Evolutionary conservation across 2,888 invertebrate species (phyloP), one percentile per base, ranked within the genome.

Genomic region (Eudasyphora cyanicolor): DNA sequence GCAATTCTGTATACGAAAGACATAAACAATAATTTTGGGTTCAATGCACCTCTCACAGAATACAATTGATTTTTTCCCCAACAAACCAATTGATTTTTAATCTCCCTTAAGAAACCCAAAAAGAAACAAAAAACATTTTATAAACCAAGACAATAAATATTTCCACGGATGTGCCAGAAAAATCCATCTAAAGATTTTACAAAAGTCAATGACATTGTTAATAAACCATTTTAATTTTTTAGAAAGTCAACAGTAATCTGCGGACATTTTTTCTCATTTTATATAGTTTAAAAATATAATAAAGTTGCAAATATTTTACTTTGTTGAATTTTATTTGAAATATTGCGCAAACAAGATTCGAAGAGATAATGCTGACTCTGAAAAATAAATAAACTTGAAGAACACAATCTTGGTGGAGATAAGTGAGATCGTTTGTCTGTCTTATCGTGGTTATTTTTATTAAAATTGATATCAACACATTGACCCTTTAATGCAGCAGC

Each of bases 401-500:
- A 54, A 19, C 24, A 57, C 21, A 57, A n/a, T 5, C 27, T 27
- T 24, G 14, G 27, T n/a, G n/a, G 27, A 57, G 60, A 60, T 60
- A 60, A 60, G 57, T 10, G 60, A 29, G 14, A 60, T 29, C 17
- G 14, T n/a, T n/a, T n/a, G n/a, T n/a, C n/a, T n/a, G n/a, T 14
- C n/a, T 57, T 60, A 29, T 27, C 27, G 27, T 60, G 27, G 29
- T 60, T 45, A 29, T 60, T 27, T 57, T 27, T 60, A 14, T 29
- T 54, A 21, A 54, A 54, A 54, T 54, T 54, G 6, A 29, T 32
- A 27, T 29, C 24, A 7, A 60, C n/a, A 60, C 60, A n/a, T 60
- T 60, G 60, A 60, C 60, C 60, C 29, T 60, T 60, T 60, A 60
- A 12, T 60, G 29, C 60, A 24, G n/a, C 5, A 60, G 17, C 4